Base-by-base conservation (phyloP, 2,888 invertebrate genomes). In the Catocala sponsa region DNA sequence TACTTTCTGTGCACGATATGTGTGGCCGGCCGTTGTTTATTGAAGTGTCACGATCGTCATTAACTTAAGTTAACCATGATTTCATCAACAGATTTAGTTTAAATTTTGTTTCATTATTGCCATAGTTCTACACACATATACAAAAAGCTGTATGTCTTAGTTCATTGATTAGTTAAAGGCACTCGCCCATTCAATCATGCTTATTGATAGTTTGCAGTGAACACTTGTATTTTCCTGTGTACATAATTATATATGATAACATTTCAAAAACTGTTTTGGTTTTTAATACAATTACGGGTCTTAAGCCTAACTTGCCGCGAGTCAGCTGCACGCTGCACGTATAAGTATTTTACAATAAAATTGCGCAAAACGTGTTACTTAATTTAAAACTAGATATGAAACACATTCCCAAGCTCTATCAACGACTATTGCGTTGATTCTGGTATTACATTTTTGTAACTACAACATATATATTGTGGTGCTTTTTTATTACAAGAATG, bases 251-350 rank as follows among this genome's bases (percentile, higher is more conserved):
- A 38, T 38, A 38, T 44, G 13, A 9, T 46, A 25, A 15, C 65
- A 70, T 60, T 61, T 60, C 65, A 59, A 68, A 72, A 75, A 64
- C 63, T 65, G 66, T 71, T 65, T 69, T 68, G 61, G 55, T 74
- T 78, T 74, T 71, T 77, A 81, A 76, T 82, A 82, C 79, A 70
- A 79, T 79, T 84, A 84, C 84, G 83, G 84, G 84, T 84, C 78
- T 80, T 76, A 76, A 79, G 74, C 80, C 76, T 82, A 82, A 74
- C 65, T 67, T 72, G 74, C 78, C 74, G 73, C 72, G 69, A 65
- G 57, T 64, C 57, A 64, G 62, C 69, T 69, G 63, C 71, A 62
- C 59, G 71, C 70, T 78, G 68, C 72, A 65, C 43, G 56, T 63
- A 61, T 59, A 60, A 60, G 66, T 68, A 68, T 70, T 68, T 63